Evolutionary conservation across 2,888 invertebrate species (phyloP).

Genomic region (Euclidia mi): DNA sequence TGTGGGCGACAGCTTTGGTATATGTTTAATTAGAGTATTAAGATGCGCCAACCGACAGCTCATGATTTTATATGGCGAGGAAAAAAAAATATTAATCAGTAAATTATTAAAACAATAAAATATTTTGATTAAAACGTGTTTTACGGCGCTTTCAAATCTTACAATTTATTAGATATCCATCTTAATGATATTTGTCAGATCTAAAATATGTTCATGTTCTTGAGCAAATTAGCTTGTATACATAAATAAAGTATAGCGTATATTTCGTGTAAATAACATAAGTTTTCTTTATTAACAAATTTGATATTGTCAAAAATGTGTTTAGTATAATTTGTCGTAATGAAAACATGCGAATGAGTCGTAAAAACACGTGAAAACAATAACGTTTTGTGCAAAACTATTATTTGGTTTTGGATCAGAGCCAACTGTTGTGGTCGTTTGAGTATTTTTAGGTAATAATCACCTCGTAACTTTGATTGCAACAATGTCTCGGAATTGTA

Average conservation of each 20-base stretch:
- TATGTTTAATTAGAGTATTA: slow-evolving; percentile 36
- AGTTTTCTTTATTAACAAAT: too few species aligned
- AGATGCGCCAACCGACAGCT: slow-evolving; percentile 24
- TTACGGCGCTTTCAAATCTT: slow-evolving; percentile 17
- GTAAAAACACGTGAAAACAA: slow-evolving; percentile 39
- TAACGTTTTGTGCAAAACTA: slow-evolving; percentile 41
- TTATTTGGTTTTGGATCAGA: slow-evolving; percentile 58
- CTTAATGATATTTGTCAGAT: slow-evolving; percentile 12
- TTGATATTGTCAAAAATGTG: background rate
- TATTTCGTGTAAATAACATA: too few species aligned
- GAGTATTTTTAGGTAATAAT: slow-evolving; percentile 75
- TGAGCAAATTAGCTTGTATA: too few species aligned
- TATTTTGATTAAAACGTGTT: slow-evolving; percentile 35
- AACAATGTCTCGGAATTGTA: slow-evolving; percentile 56
- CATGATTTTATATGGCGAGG: slow-evolving; percentile 17
- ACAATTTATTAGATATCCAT: slow-evolving; percentile 20
- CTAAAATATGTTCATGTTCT: too few species aligned
- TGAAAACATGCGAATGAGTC: slow-evolving; percentile 13
- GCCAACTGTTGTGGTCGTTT: slow-evolving; percentile 67
- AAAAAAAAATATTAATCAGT: slow-evolving; percentile 28
- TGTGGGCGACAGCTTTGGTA: slow-evolving; percentile 41
- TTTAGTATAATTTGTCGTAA: background rate
- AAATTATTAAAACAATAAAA: slow-evolving; percentile 43
- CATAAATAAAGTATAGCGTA: too few species aligned
- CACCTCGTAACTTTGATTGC: slow-evolving; percentile 66